A percentile compares a stretch with the other conserved stretches of the same genome.
Evolutionary conservation across 1,140 invertebrate species (phyloP).

Genomic region (Ganaspis sp.): DNA sequence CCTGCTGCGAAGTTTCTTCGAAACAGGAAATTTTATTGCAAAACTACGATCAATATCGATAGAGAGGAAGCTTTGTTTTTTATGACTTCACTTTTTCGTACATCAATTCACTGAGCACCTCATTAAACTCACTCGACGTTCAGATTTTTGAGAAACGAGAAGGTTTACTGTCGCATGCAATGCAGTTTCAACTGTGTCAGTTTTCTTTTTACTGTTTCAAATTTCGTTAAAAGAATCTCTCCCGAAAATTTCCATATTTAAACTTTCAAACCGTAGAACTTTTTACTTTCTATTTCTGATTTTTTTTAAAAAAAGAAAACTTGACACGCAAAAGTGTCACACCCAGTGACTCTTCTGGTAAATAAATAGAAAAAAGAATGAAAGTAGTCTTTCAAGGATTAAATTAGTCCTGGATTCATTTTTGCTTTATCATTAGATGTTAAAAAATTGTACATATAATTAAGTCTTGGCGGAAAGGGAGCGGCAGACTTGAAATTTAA

Average conservation of each 20-base stretch:
- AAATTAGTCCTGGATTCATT: neutral
- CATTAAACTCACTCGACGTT: constrained; percentile 19
- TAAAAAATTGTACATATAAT: constrained; percentile 20
- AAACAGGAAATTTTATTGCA: constrained; percentile 15
- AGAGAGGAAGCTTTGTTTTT: constrained; percentile 18
- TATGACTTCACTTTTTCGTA: constrained; percentile 27
- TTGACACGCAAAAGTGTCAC: too few species aligned
- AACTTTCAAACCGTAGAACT: neutral
- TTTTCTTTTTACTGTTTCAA: neutral
- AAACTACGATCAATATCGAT: constrained; percentile 3
- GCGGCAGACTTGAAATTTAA: neutral
- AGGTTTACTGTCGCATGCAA: constrained; percentile 12
- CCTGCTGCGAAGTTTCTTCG: neutral
- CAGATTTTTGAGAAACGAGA: constrained; percentile 9
- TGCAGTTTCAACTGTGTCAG: constrained; percentile 17
- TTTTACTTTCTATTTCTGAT: neutral
- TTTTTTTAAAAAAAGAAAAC: neutral
- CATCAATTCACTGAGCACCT: constrained; percentile 24
- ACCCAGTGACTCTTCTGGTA: too few species aligned
- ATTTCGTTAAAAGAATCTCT: neutral
- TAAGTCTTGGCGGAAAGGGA: constrained; percentile 2
- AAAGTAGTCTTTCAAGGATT: neutral
- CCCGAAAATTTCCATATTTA: neutral
- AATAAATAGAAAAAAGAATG: neutral
- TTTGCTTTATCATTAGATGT: neutral